phyloP scores from a whole-genome alignment of 2,113 vertebrate genomes.

The Anseranas semipalmata region DNA sequence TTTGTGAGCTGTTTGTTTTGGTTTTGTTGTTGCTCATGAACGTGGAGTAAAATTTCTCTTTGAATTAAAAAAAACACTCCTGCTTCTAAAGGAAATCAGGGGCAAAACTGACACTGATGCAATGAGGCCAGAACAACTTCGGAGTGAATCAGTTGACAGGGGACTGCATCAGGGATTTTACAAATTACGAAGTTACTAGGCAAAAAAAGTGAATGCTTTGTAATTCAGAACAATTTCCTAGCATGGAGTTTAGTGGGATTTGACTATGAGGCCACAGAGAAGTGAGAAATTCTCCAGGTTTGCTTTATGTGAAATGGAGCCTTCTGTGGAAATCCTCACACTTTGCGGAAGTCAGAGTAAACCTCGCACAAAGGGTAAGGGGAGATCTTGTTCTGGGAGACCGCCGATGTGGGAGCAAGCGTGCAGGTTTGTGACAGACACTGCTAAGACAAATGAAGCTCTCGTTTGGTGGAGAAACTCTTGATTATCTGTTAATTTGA shows the following conservation, averaged over 20 bases:
- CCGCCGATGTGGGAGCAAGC: not conserved
- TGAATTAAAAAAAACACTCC: not conserved
- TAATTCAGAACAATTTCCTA: not conserved
- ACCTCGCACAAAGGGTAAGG: rapidly evolving
- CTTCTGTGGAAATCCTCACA: rapidly evolving
- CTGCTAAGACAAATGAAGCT: not conserved
- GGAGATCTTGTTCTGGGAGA: rapidly evolving
- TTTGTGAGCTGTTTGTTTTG: not conserved
- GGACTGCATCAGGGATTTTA: not conserved
- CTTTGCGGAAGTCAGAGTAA: rapidly evolving
- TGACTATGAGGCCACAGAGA: not conserved
- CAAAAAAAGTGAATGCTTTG: rapidly evolving
- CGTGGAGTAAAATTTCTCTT: not conserved
- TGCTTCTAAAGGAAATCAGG: not conserved
- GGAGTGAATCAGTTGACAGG: not conserved
- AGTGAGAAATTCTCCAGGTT: not conserved
- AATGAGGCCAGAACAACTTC: not conserved
- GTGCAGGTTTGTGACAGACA: rapidly evolving
- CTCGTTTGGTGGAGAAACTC: not conserved
- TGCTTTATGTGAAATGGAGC: not conserved
- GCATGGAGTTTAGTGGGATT: not conserved
- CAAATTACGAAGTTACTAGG: not conserved
- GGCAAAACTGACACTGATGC: not conserved
- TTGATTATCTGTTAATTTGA: not conserved
- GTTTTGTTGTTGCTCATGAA: not conserved